Percentiles rank a stretch among this genome's conserved stretches.
Evolutionary conservation across 2,797 vertebrate genomes (phyloP).

Genomic region (Chelon auratus): DNA sequence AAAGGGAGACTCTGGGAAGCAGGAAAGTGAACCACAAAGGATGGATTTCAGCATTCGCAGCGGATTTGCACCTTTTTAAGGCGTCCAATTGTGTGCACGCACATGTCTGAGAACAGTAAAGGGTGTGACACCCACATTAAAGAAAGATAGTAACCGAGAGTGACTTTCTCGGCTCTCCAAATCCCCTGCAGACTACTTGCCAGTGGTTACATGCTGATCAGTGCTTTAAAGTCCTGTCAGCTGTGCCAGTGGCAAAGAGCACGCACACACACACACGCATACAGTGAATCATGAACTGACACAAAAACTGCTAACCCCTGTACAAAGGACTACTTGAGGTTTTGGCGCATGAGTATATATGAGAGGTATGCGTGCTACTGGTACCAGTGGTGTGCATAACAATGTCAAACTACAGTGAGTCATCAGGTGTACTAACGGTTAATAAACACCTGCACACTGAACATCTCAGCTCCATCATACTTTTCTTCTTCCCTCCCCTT

Average conservation of each 20-base stretch:
- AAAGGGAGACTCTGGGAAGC: conserved; percentile 61
- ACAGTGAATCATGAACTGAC: conserved; percentile 28
- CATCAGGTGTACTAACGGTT: not conserved
- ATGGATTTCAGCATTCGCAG: conserved; percentile 66
- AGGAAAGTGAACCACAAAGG: conserved; percentile 64
- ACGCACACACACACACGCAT: conserved; percentile 41
- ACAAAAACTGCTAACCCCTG: conserved; percentile 40
- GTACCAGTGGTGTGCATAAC: conserved; percentile 14
- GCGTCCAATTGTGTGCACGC: conserved; percentile 37
- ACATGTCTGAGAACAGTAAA: conserved; percentile 44
- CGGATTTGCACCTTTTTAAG: conserved; percentile 63
- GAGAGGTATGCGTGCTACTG: conserved; percentile 23
- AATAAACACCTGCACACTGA: not conserved
- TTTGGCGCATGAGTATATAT: not conserved
- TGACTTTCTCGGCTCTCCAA: conserved; percentile 54
- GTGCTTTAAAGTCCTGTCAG: conserved; percentile 65
- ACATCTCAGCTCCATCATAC: not conserved
- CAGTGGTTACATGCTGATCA: conserved; percentile 69
- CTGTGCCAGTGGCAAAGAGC: conserved; percentile 54
- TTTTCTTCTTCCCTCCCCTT: not conserved
- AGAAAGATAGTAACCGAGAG: conserved; percentile 37
- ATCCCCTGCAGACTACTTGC: conserved; percentile 58
- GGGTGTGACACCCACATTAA: conserved; percentile 49
- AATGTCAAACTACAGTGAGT: not conserved
- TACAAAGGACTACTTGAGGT: conserved; percentile 52